phyloP scores from a whole-genome alignment of 1,140 invertebrate genomes.

The Notospermus geniculatus region DNA sequence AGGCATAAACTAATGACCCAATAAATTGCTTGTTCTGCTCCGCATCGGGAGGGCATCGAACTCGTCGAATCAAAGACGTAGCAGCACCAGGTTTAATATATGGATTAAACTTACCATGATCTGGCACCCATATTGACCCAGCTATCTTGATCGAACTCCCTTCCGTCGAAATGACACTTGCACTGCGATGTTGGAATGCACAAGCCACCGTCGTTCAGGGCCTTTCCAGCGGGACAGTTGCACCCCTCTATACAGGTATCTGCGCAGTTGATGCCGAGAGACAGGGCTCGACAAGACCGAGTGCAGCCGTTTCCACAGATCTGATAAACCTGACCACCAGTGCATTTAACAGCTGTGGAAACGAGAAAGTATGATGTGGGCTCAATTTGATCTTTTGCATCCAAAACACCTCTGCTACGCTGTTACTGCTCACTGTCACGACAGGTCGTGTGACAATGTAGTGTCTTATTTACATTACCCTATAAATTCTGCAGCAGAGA shows the following conservation, averaged over 20 bases:
- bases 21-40: too few species aligned
- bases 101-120: constrained; percentile 61
- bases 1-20: too few species aligned
- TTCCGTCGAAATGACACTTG: constrained; percentile 70
- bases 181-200: constrained; percentile 77
- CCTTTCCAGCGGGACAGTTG: constrained; percentile 75
- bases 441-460: too few species aligned
- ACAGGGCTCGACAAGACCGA: constrained; percentile 68
- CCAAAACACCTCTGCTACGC: too few species aligned
- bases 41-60: too few species aligned
- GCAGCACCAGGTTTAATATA: not conserved
- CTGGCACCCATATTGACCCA: constrained; percentile 60
- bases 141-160: constrained; percentile 72
- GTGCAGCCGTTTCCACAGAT: constrained; percentile 74
- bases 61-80: too few species aligned
- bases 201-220: constrained; percentile 67
- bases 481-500: too few species aligned
- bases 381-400: too few species aligned
- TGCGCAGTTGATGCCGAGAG: constrained; percentile 58
- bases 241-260: constrained; percentile 82
- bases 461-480: too few species aligned
- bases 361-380: too few species aligned
- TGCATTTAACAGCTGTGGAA: constrained; percentile 64
- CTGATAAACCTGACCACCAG: constrained; percentile 74
- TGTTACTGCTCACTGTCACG: too few species aligned